Conservation (phyloP, 92 coral and sea anemone species). For the Ricordea florida region DNA sequence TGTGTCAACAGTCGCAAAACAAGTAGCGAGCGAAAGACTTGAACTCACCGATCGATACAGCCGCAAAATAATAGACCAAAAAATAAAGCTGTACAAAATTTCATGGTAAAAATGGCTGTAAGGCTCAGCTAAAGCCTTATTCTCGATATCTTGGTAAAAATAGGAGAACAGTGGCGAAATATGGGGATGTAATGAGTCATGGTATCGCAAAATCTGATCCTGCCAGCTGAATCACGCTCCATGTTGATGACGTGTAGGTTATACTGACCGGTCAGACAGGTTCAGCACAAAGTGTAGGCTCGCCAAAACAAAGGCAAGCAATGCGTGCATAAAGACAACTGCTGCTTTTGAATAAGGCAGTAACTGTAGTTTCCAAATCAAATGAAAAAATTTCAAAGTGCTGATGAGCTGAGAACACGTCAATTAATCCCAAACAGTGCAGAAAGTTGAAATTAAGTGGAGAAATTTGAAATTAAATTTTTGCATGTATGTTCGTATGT, state of each 20-base stretch:
- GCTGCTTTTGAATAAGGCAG: too few species aligned
- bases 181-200: constrained; percentile 13
- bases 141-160: constrained; percentile 15
- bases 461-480: too few species aligned
- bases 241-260: constrained; percentile 75
- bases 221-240: constrained; percentile 43
- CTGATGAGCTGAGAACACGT: too few species aligned
- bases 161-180: constrained; percentile 16
- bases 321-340: not conserved
- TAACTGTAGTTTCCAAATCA: too few species aligned
- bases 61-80: not conserved
- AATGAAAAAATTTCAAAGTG: too few species aligned
- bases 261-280: constrained; percentile 77
- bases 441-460: too few species aligned
- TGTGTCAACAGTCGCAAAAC: not conserved
- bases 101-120: constrained; percentile 3
- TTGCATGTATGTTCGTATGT: too few species aligned
- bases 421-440: too few species aligned
- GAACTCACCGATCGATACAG: constrained; percentile 13
- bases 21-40: too few species aligned
- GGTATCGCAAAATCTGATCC: constrained; percentile 19
- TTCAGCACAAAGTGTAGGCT: not conserved
- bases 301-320: not conserved
- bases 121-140: not conserved
- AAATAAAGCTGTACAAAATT: not conserved